A percentile compares a stretch with the other conserved stretches of the same genome.
These are phyloP conservation scores for Dryobotodes eremita DNA, from an alignment of 2,888 invertebrate genomes.

Conservation along the genomic window DNA sequence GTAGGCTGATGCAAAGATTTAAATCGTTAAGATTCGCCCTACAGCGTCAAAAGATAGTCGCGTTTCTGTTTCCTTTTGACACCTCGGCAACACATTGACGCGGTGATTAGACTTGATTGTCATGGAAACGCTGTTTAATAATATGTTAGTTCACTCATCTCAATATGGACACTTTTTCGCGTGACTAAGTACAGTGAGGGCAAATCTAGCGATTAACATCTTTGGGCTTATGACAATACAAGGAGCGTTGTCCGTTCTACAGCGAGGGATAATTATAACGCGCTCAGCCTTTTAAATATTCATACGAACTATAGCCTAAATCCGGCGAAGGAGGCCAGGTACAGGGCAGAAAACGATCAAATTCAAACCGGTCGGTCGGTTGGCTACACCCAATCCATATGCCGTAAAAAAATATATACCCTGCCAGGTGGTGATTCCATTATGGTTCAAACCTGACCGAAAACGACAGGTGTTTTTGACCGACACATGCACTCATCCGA, in stretches of 20 bases:
- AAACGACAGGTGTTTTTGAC: constrained; percentile 82
- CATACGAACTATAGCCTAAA: constrained; percentile 37
- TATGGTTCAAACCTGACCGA: constrained; percentile 79
- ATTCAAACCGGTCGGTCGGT: constrained; percentile 46
- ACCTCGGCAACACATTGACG: neutral
- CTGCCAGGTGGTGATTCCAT: constrained; percentile 74
- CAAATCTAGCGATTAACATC: neutral
- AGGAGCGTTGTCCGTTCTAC: neutral
- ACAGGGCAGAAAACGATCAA: constrained; percentile 9
- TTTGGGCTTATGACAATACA: neutral
- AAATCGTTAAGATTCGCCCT: neutral
- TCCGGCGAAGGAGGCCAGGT: constrained; percentile 11
- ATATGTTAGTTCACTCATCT: neutral
- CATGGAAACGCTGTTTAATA: neutral
- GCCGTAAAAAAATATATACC: constrained; percentile 63
- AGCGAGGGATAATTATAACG: constrained; percentile 42
- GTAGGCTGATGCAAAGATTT: neutral
- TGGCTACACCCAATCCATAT: constrained; percentile 44
- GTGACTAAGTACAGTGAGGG: neutral
- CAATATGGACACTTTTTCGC: neutral
- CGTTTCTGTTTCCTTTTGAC: neutral
- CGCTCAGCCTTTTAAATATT: constrained; percentile 37
- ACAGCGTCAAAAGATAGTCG: neutral
- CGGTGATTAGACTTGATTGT: neutral
- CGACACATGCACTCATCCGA: constrained; percentile 61